A percentile compares a stretch with the other conserved stretches of the same genome.
These are phyloP conservation scores for Sciurus niger DNA, from an alignment of 2,113 vertebrate genomes.

Conservation along the genomic window DNA sequence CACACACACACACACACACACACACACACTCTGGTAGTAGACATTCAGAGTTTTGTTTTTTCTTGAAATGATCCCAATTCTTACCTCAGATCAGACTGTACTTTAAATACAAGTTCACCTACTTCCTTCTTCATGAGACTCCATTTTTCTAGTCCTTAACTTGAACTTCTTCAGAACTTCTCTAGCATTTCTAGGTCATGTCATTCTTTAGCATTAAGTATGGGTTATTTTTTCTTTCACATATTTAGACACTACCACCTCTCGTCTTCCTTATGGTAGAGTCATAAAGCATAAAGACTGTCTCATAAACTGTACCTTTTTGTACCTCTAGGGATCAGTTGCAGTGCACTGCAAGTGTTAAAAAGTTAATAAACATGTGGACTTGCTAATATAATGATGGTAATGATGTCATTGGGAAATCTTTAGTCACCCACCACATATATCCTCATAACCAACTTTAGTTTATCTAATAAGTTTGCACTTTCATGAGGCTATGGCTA, in stretches of 20 bases:
- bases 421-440: neutral
- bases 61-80: neutral
- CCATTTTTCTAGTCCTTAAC: neutral
- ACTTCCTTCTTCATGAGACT: neutral
- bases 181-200: neutral
- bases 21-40: neutral
- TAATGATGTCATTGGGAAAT: slow-evolving; percentile 25
- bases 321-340: neutral
- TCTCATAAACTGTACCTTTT: neutral
- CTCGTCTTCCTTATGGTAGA: neutral
- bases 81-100: slow-evolving; percentile 8
- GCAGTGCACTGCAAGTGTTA: neutral
- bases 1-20: neutral
- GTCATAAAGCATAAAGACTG: neutral
- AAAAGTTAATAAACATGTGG: neutral
- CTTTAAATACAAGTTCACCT: neutral
- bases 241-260: neutral
- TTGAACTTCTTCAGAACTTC: slow-evolving; percentile 33
- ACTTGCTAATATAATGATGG: neutral
- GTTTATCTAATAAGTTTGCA: neutral
- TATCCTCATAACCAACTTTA: slow-evolving; percentile 34
- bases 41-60: neutral
- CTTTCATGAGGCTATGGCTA: neutral
- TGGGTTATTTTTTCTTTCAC: neutral
- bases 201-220: neutral